These are phyloP conservation scores for Catalaphyllia jardinei DNA, from an alignment of 64 coral and sea anemone species.

Conservation along the genomic window DNA sequence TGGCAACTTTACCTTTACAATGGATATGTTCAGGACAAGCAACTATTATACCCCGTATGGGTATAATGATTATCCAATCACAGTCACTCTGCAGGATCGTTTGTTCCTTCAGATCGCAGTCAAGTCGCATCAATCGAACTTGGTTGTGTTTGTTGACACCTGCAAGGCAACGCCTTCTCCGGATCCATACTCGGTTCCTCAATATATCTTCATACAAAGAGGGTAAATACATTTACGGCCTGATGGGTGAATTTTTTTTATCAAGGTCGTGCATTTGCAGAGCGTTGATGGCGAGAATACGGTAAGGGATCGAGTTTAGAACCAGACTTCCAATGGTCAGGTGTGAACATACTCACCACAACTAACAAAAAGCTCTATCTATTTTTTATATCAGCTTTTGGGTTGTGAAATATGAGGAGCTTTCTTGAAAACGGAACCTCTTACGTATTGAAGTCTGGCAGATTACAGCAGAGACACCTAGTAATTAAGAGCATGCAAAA, in stretches of 20 bases:
- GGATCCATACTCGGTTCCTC: slow-evolving; percentile 64
- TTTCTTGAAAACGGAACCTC: too few species aligned
- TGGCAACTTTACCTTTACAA: slow-evolving; percentile 70
- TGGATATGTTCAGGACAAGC: slow-evolving; percentile 49
- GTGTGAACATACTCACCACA: too few species aligned
- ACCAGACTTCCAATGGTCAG: too few species aligned
- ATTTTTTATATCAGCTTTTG: too few species aligned
- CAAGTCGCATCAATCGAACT: slow-evolving; percentile 24
- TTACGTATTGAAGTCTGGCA: too few species aligned
- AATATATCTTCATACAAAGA: slow-evolving; percentile 64
- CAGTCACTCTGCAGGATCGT: slow-evolving; percentile 47
- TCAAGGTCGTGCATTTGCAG: neutral
- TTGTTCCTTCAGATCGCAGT: slow-evolving; percentile 70
- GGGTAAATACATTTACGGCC: slow-evolving; percentile 33
- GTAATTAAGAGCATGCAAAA: too few species aligned
- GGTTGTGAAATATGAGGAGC: too few species aligned
- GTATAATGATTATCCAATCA: slow-evolving; percentile 51
- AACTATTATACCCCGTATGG: slow-evolving; percentile 37
- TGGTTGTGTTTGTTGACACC: slow-evolving; percentile 74
- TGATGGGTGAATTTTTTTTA: neutral
- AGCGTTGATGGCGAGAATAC: too few species aligned
- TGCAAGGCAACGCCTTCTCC: slow-evolving; percentile 61
- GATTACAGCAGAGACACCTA: too few species aligned
- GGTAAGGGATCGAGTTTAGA: too few species aligned
- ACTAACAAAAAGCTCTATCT: too few species aligned